Evolutionary conservation across 2,888 invertebrate genomes (phyloP), one percentile per base, ranked within the genome.

Genomic region (Amblyteles armatorius): DNA sequence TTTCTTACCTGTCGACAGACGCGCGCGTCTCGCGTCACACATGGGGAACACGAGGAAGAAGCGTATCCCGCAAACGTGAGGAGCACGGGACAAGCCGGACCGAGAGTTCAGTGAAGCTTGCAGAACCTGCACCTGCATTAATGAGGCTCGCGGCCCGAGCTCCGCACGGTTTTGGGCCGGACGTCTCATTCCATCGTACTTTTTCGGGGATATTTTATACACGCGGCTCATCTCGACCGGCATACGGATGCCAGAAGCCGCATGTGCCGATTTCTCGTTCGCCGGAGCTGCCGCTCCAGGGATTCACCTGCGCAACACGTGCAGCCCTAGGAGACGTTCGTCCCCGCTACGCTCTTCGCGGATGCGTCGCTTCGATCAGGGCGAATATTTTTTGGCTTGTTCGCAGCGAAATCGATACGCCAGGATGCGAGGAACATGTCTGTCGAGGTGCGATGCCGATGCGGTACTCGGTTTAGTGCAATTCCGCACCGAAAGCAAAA

Each of bases 81-180:
- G 48, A 68, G 68, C 22, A 19, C 19, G 44, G 5, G 44, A n/a
- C 40, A 11, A 22, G 57, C 55, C 40, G 40, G 83, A 82, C 86
- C 76, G 79, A 79, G 88, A 79, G 82, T 85, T 81, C 79, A 65
- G 33, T 65, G 60, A 44, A 50, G 71, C 79, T 79, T 79, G 86
- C 78, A 68, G 77, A 79, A 76, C 90, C 84, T 90, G 90, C 90
- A 90, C 91, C 88, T 90, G 91, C 90, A 90, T 90, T 90, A 90
- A 91, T 90, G 87, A 91, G 87, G 82, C 79, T 11, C 33, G 63
- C 33, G 72, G 52, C 57, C 26, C 78, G n/a, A 6, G 16, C 67
- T 29, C 7, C 44, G 50, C 79, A 16, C 19, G 57, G 36, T 57
- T n/a, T 40, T 33, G 52, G 44, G 26, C 57, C 26, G 57, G 57